Evolutionary conservation across 2,113 vertebrate species (phyloP), one percentile per base, ranked within the genome.

Genomic region (Pangasianodon gigas): DNA sequence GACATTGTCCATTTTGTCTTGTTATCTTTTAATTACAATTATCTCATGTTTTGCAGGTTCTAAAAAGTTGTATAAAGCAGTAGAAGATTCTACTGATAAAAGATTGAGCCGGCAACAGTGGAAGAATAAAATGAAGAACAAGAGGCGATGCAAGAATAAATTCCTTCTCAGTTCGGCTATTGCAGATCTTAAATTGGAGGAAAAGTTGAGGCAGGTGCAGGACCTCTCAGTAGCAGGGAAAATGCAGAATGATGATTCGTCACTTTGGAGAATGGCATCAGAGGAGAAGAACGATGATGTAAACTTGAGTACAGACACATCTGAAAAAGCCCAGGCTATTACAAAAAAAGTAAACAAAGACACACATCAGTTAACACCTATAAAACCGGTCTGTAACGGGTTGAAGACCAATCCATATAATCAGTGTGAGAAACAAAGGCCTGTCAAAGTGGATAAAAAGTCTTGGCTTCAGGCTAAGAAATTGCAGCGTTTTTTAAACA

Each of bases 101-200:
- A 83, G 16, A n/a, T 46, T 96, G 1, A 96, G 16, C 88, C 91
- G 96, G 87, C 87, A 95, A 71, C 94, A 96, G 81, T 96, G 96
- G 96, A 96, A 84, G 94, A 95, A 93, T 90, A 95, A 94, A 89
- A 95, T 95, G 92, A 96, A 96, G 90, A 96, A 94, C 92, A 96
- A 95, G 89, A 96, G 19, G 86, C 94, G 91, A 82, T 92, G 92
- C 91, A 95, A 94, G 88, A 96, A 96, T 91, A 96, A 96, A 93
- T 96, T 90, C 62, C 67, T n/a, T 6, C 83, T 88, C 4, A 92
- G 92, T 82, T 77, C 80, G 13, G 6, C 46, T 67, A 88, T 87
- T 0, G 69, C 62, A 0, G 81, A 90, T 56, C 9, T 56, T n/a
- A 71, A 62, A 46, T 52, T 86, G 21, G 6, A 74, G n/a, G 84